phyloP scores from a whole-genome alignment of 2,888 invertebrate species.

The Athalia circularis region DNA sequence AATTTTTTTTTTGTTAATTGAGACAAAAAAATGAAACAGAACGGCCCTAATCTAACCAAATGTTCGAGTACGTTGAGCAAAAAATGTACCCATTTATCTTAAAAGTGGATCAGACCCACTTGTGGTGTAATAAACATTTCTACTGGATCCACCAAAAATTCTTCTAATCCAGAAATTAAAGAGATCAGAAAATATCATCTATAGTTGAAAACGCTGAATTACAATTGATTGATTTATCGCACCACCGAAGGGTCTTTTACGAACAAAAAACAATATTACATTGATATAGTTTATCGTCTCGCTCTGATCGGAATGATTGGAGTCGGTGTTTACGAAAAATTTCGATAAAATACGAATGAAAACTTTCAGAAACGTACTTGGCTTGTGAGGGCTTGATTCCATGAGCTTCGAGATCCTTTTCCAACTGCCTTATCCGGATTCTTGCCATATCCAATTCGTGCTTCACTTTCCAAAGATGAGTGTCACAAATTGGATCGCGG shows the following conservation, averaged over 20 bases:
- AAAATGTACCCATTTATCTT: too few species aligned
- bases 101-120: background rate
- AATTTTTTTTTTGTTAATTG: too few species aligned
- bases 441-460: conserved; percentile 93
- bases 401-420: conserved; percentile 89
- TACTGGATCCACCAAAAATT: background rate
- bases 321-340: background rate
- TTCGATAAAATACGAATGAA: background rate
- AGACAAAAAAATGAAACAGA: too few species aligned
- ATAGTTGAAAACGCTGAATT: too few species aligned
- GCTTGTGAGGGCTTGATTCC: conserved; percentile 86
- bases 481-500: conserved; percentile 87
- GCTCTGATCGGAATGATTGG: background rate
- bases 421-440: conserved; percentile 89
- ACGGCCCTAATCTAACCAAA: too few species aligned
- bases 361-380: conserved; percentile 60
- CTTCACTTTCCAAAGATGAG: conserved; percentile 92
- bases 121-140: background rate
- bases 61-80: too few species aligned
- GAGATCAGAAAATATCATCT: background rate
- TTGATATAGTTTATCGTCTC: background rate
- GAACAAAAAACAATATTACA: too few species aligned
- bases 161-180: background rate
- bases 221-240: too few species aligned
- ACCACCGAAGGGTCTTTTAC: too few species aligned